Conservation (phyloP, 2,113 vertebrate genomes). For the Thalassoma bifasciatum region DNA sequence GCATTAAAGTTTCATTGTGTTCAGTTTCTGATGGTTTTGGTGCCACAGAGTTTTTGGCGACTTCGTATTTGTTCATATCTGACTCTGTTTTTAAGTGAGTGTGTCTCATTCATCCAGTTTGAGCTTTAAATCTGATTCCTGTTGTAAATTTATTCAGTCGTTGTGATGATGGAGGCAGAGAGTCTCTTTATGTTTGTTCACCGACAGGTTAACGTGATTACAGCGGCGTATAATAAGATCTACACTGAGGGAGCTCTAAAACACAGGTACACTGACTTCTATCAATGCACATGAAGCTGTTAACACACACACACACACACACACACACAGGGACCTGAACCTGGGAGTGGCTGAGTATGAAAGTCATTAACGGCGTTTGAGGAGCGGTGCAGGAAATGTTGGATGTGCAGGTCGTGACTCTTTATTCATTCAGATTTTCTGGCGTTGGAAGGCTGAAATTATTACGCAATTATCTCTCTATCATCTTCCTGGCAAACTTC, state of each 20-base stretch:
- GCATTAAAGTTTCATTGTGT: too few species aligned
- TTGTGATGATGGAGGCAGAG: constrained; percentile 8
- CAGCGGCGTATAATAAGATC: constrained; percentile 18
- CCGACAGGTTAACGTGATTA: constrained; percentile 13
- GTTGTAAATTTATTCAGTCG: constrained; percentile 8
- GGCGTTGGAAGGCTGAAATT: background rate
- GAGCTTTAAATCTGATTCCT: constrained; percentile 24
- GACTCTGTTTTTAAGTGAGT: background rate
- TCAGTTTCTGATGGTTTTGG: too few species aligned
- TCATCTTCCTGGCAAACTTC: constrained; percentile 10
- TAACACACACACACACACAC: background rate
- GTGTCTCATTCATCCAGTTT: constrained; percentile 2
- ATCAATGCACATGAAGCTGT: constrained; percentile 6
- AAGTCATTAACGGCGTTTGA: background rate
- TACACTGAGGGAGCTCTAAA: background rate
- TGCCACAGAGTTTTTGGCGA: too few species aligned
- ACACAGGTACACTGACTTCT: background rate
- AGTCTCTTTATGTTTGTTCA: background rate
- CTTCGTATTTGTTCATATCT: too few species aligned
- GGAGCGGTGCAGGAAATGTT: background rate
- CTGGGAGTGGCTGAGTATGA: background rate
- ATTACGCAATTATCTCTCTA: constrained; percentile 11
- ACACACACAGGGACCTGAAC: background rate
- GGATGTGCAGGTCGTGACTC: background rate
- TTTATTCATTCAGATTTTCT: background rate